phyloP scores from a whole-genome alignment of 2,797 vertebrate species.

The Rhynchonycteris naso region DNA sequence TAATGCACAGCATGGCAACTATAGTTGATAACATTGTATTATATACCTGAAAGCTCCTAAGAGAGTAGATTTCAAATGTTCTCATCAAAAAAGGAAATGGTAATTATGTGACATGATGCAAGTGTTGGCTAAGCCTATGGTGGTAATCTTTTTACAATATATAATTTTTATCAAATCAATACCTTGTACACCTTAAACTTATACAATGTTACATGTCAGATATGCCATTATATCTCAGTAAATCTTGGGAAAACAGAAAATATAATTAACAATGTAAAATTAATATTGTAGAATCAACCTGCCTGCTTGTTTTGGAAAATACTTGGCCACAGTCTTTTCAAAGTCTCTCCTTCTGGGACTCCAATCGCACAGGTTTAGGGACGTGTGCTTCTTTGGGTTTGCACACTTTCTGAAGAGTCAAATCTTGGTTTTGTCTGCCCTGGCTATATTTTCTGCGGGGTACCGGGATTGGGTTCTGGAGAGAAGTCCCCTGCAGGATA shows the following conservation, averaged over 20 bases:
- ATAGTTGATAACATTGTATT: background rate
- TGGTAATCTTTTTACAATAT: background rate
- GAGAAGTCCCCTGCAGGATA: background rate
- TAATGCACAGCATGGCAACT: background rate
- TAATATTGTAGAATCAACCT: background rate
- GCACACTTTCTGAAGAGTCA: background rate
- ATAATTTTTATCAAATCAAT: background rate
- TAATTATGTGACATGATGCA: background rate
- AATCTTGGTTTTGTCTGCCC: background rate
- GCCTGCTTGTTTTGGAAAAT: background rate
- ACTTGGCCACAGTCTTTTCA: background rate
- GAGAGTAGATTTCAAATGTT: background rate
- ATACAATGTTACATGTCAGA: background rate
- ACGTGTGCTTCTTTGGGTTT: background rate
- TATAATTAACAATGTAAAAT: background rate
- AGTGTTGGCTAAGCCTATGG: background rate
- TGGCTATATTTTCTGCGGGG: background rate
- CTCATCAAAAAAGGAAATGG: background rate
- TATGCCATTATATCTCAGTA: background rate
- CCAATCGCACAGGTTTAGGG: rapidly evolving
- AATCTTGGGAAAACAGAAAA: background rate
- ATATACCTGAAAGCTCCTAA: background rate
- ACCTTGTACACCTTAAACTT: background rate
- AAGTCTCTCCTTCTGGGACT: background rate
- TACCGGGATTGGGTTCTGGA: background rate